A percentile compares a stretch with the other conserved stretches of the same genome.
These are phyloP conservation scores for Capitulum mitella DNA, from an alignment of 2,888 invertebrate genomes.

Conservation along the genomic window DNA sequence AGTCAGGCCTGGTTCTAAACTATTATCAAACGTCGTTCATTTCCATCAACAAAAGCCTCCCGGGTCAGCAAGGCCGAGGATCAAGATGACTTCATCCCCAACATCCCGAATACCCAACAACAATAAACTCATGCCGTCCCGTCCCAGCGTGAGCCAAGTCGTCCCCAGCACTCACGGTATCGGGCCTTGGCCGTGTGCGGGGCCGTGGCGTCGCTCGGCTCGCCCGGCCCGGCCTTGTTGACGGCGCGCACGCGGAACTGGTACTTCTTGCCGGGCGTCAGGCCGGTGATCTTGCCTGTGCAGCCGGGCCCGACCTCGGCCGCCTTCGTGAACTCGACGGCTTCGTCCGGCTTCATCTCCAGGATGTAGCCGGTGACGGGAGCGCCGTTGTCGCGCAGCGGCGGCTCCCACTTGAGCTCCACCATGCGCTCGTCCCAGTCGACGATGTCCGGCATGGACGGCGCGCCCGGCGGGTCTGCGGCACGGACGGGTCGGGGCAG, in stretches of 20 bases:
- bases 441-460: slow-evolving; percentile 80
- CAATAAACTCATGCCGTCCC: too few relatives aligned
- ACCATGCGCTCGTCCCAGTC: slow-evolving; percentile 88
- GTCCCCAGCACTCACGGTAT: slow-evolving; percentile 61
- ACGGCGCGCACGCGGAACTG: slow-evolving; percentile 90
- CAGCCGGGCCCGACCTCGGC: slow-evolving; percentile 74
- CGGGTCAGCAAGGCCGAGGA: too few relatives aligned
- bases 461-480: slow-evolving; percentile 65
- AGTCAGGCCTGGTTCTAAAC: too few relatives aligned
- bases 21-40: too few relatives aligned
- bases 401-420: slow-evolving; percentile 83
- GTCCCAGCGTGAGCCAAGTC: too few relatives aligned
- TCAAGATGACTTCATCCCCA: too few relatives aligned
- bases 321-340: slow-evolving; percentile 70
- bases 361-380: slow-evolving; percentile 86
- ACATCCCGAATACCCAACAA: too few relatives aligned
- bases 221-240: slow-evolving; percentile 90
- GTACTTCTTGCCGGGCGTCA: slow-evolving; percentile 91
- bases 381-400: slow-evolving; percentile 82
- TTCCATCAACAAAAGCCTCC: too few relatives aligned
- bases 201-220: slow-evolving; percentile 83
- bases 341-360: slow-evolving; percentile 83
- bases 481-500: background rate
- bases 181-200: slow-evolving; percentile 83
- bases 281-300: slow-evolving; percentile 76